A percentile compares a stretch with the other conserved stretches of the same genome.
phyloP scores from a whole-genome alignment of 2,888 invertebrate genomes.

The Thereva unica region DNA sequence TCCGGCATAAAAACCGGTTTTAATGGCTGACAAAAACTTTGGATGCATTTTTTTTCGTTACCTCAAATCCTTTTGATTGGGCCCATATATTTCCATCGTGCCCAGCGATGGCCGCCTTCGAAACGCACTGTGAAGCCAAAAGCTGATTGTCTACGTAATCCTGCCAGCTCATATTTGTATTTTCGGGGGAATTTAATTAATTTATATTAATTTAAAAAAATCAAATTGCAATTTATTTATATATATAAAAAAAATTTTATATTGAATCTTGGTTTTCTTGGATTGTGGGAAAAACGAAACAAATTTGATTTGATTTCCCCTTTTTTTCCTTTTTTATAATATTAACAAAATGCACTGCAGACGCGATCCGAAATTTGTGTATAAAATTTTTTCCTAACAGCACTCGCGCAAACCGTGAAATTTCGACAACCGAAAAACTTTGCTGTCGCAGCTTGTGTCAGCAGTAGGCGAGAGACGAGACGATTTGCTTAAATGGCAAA shows the following conservation, averaged over 20 bases:
- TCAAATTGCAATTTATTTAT: constrained; percentile 23
- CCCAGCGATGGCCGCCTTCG: constrained; percentile 93
- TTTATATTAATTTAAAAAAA: constrained; percentile 39
- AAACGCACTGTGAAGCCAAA: constrained; percentile 92
- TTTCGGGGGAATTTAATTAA: constrained; percentile 16
- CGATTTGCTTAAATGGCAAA: constrained; percentile 37
- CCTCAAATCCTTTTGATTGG: constrained; percentile 90
- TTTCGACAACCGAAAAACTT: constrained; percentile 18
- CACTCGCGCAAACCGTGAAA: constrained; percentile 34
- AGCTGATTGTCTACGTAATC: constrained; percentile 97
- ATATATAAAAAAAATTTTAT: neutral
- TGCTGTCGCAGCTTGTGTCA: constrained; percentile 32
- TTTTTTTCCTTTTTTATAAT: constrained; percentile 1
- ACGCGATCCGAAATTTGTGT: neutral
- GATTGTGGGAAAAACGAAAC: constrained; percentile 12
- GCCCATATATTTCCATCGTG: constrained; percentile 96
- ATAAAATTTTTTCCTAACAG: neutral
- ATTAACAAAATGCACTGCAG: too few relatives aligned
- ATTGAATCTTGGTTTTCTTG: neutral
- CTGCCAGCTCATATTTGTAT: constrained; percentile 90
- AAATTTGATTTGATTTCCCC: neutral
- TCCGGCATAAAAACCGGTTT: neutral
- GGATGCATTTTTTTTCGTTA: constrained; percentile 64
- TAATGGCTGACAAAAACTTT: neutral
- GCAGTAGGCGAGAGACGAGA: constrained; percentile 8